phyloP scores from a whole-genome alignment of 2,797 vertebrate genomes.

The Petrocephalus sullivani region DNA sequence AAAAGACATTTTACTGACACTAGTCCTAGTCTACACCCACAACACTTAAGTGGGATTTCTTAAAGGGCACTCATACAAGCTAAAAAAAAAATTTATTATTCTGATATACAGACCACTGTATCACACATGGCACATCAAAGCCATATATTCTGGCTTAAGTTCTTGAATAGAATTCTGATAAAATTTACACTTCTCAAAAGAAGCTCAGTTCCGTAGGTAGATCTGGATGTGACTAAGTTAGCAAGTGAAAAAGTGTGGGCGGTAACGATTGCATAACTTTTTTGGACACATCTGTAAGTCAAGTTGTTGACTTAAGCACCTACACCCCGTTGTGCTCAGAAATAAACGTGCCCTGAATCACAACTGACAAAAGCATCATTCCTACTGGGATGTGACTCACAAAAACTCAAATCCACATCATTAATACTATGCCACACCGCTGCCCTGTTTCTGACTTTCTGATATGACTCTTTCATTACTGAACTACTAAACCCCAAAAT shows the following conservation, averaged over 20 bases:
- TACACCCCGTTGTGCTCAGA: constrained; percentile 7
- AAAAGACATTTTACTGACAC: neutral
- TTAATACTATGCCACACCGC: neutral
- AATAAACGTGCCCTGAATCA: neutral
- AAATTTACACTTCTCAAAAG: neutral
- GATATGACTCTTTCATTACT: neutral
- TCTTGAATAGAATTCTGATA: neutral
- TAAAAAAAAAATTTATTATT: too few relatives aligned
- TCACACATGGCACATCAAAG: neutral
- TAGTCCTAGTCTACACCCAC: neutral
- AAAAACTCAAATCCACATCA: neutral
- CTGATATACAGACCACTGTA: neutral
- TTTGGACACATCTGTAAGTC: neutral
- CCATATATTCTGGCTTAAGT: neutral
- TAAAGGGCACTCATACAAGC: neutral
- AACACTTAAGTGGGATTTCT: neutral
- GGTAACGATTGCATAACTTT: neutral
- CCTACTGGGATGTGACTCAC: neutral
- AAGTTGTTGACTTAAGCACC: neutral
- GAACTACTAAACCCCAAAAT: neutral
- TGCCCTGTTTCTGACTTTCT: neutral
- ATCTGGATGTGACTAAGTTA: neutral
- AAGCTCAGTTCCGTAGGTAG: neutral
- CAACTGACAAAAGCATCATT: neutral
- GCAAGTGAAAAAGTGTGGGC: neutral